A percentile compares a stretch with the other conserved stretches of the same genome.
Evolutionary conservation across 2,888 invertebrate genomes (phyloP).

Genomic region (Aleiodes leptofemur): DNA sequence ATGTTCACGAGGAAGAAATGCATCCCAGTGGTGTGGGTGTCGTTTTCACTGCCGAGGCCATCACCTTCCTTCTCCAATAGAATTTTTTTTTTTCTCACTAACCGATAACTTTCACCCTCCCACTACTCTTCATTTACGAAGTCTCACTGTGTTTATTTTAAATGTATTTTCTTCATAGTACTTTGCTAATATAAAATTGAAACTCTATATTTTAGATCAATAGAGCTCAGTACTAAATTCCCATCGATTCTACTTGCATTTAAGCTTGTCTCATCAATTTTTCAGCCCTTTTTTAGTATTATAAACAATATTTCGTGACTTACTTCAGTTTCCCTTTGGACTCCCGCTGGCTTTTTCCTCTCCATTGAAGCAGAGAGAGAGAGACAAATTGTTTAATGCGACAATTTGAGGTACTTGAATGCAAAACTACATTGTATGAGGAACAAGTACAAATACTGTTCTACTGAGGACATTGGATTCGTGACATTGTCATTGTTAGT

Average conservation of each 20-base stretch:
- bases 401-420: neutral
- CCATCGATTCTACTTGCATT: neutral
- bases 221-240: too few species aligned
- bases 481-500: slow-evolving; percentile 23
- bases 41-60: slow-evolving; percentile 54
- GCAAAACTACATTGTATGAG: neutral
- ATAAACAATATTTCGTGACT: neutral
- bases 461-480: slow-evolving; percentile 7
- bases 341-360: too few species aligned
- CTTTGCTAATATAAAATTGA: too few species aligned
- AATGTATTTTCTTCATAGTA: neutral
- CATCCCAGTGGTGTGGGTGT: slow-evolving; percentile 51
- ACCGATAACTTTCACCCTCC: slow-evolving; percentile 55
- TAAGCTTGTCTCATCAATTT: slow-evolving; percentile 11
- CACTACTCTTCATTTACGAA: slow-evolving; percentile 3
- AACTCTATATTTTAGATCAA: neutral
- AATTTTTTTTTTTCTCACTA: slow-evolving; percentile 43
- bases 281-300: neutral
- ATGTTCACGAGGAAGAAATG: slow-evolving; percentile 40
- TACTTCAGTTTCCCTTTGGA: neutral
- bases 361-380: neutral
- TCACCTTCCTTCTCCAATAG: slow-evolving; percentile 41
- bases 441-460: neutral
- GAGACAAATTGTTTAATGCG: neutral
- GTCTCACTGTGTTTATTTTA: neutral